Conservation (phyloP, 2,113 vertebrate genomes). For the Nannobrachium achirus region DNA sequence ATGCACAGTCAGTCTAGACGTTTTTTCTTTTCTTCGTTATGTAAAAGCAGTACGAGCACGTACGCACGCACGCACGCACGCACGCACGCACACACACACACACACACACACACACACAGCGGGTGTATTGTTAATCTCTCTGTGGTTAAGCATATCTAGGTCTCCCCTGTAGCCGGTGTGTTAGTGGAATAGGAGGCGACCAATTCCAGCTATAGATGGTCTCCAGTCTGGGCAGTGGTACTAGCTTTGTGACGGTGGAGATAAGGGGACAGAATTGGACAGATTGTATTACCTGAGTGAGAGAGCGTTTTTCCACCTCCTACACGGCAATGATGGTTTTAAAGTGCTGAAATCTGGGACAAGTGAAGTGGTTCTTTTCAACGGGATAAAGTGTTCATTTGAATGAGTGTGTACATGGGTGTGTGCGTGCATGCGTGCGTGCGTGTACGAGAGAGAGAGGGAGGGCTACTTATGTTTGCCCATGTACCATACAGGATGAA, state of each 20-base stretch:
- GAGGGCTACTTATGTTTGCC: not conserved
- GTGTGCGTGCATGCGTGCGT: slow-evolving; percentile 20
- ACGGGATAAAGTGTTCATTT: slow-evolving; percentile 62
- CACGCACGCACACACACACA: not conserved
- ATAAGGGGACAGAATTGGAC: slow-evolving; percentile 36
- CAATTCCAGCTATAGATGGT: slow-evolving; percentile 24
- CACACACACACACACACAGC: not conserved
- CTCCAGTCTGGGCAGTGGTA: not conserved
- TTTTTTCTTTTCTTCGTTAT: no score
- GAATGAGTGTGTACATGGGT: slow-evolving; percentile 35
- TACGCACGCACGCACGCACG: slow-evolving; percentile 7
- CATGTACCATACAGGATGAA: no score
- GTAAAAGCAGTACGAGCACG: not conserved
- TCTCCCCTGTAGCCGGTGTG: slow-evolving; percentile 20
- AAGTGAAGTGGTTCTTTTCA: slow-evolving; percentile 61
- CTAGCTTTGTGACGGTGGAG: slow-evolving; percentile 27
- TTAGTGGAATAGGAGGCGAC: slow-evolving; percentile 29
- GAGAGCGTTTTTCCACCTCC: slow-evolving; percentile 42
- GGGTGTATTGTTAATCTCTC: slow-evolving; percentile 8
- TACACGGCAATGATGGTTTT: slow-evolving; percentile 22
- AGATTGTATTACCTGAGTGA: slow-evolving; percentile 36
- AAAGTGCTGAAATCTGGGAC: slow-evolving; percentile 52
- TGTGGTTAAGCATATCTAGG: slow-evolving; percentile 11
- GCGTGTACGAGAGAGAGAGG: not conserved
- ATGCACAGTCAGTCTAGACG: no score